Base-by-base conservation (phyloP, 2,888 invertebrate species). In the Zeuzera pyrina region DNA sequence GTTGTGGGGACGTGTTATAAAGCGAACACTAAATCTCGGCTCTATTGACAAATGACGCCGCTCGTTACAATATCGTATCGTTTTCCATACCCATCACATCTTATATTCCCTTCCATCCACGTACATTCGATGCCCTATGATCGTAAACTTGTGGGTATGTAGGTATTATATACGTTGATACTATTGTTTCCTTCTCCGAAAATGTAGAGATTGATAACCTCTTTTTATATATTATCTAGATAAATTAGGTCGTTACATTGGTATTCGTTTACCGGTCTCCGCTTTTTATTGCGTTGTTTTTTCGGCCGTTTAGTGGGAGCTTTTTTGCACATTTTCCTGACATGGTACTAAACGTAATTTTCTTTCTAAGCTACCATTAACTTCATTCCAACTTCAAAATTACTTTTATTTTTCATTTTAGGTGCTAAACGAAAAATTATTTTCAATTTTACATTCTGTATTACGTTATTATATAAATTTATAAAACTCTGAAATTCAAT, bases 11-110 rank as follows among this genome's bases (percentile, higher is more conserved):
- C 31, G 50, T 53, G 62, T 57, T 61, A 62, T 62, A 67, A 66
- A 67, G 53, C 42, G 57, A 47, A 54, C 56, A 59, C 63, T 66
- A 66, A 69, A 72, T 67, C 60, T 60, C 50, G 41, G 42, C 54
- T 43, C 50, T 66, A 71, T 70, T 72, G 74, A 74, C 67, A 72
- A 74, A 74, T 68, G 62, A 60, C 54, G 48, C 38, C 39, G 38
- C 61, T 68, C 59, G 60, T 74, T 70, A 67, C 63, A 71, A 66
- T 64, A 48, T 53, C 53, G 52, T 63, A 63, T 66, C 66, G 54
- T 57, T 62, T 65, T 58, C 57, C 45, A 57, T 44, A 54, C 42
- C 52, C 55, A 45, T 58, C 55, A 38, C 45, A 58, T 69, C 70
- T 66, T 64, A 64, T 67, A 57, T 57, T 58, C 60, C 49, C 52